Evolutionary conservation across 2,113 vertebrate species (phyloP).

Genomic region (Anhinga anhinga): DNA sequence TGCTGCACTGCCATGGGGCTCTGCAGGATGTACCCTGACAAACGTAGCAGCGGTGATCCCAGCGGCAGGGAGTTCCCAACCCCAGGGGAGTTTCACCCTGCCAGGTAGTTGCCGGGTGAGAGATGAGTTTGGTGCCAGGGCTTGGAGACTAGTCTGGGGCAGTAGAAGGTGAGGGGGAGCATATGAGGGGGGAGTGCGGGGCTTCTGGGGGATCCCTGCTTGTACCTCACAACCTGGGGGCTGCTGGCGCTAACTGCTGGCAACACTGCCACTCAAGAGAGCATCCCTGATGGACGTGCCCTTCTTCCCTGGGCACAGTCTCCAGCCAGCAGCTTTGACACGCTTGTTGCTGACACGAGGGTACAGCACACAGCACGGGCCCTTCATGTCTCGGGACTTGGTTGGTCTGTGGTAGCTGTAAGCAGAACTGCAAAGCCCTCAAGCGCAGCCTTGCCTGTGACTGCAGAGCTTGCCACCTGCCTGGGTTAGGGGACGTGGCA

Average conservation of each 20-base stretch:
- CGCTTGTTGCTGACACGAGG: background rate
- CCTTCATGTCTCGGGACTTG: fast-evolving
- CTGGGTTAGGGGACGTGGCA: background rate
- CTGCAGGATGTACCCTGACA: background rate
- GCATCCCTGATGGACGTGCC: background rate
- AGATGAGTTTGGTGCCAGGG: background rate
- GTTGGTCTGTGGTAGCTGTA: background rate
- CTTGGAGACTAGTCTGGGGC: background rate
- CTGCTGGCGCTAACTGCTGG: background rate
- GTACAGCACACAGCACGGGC: background rate
- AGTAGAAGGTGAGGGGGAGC: background rate
- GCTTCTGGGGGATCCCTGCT: background rate
- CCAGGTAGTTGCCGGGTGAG: background rate
- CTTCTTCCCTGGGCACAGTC: background rate
- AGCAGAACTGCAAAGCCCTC: background rate
- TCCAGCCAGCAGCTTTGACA: background rate
- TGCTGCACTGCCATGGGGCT: background rate
- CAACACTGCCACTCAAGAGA: background rate
- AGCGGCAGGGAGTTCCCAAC: background rate
- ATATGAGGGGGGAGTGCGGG: background rate
- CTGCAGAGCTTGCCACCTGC: background rate
- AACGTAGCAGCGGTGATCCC: fast-evolving
- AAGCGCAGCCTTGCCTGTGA: fast-evolving
- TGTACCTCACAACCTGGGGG: background rate
- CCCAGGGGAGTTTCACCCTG: background rate